These are phyloP conservation scores for Callorhinus ursinus DNA, from an alignment of 2,113 vertebrate species.

Conservation along the genomic window DNA sequence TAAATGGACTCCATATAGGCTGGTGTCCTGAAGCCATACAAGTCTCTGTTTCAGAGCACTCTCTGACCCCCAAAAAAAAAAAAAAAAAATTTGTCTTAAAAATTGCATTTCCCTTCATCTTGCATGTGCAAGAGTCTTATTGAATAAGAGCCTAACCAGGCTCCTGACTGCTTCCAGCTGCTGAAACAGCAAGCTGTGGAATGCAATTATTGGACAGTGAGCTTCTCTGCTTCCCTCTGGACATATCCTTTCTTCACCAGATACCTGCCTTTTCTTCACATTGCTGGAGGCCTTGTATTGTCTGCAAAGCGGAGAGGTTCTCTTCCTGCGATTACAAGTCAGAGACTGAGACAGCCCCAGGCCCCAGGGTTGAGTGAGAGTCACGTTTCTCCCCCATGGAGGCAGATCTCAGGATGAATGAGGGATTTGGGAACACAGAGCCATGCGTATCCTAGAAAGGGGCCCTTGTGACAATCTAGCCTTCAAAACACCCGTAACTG, in stretches of 20 bases:
- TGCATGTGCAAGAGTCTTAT: background rate
- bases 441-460: background rate
- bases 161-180: background rate
- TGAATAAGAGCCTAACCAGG: background rate
- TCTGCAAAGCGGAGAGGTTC: background rate
- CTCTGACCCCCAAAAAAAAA: background rate
- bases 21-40: background rate
- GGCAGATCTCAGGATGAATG: background rate
- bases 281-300: fast-evolving
- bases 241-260: background rate
- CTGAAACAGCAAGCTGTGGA: background rate
- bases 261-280: background rate
- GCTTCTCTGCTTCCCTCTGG: background rate
- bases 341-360: background rate
- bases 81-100: background rate
- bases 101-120: background rate
- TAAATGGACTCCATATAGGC: background rate
- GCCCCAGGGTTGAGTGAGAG: background rate
- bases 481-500: background rate
- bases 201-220: background rate
- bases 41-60: background rate
- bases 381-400: fast-evolving
- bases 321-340: background rate
- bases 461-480: background rate
- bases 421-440: background rate